These are phyloP conservation scores for Hermaeophaga mercurialis DNA, from an alignment of 2,888 invertebrate species.

Conservation along the genomic window DNA sequence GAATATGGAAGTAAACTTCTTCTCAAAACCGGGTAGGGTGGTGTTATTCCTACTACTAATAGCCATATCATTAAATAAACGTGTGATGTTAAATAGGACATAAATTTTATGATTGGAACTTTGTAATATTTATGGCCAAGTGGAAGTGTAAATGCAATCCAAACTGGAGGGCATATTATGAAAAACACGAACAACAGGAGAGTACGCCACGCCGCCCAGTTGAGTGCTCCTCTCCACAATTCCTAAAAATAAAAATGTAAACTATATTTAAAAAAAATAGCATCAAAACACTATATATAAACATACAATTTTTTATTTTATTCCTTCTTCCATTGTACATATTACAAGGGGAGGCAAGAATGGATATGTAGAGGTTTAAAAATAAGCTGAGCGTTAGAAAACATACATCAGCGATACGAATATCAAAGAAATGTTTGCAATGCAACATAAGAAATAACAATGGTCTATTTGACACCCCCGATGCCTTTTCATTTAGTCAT, in stretches of 20 bases:
- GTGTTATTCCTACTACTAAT: slow-evolving; percentile 86
- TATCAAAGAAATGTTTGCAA: too few species aligned
- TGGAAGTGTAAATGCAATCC: slow-evolving; percentile 94
- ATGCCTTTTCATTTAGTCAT: too few species aligned
- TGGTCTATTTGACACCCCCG: too few species aligned
- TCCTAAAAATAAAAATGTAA: slow-evolving; percentile 67
- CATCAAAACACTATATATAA: too few species aligned
- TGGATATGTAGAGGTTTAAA: too few species aligned
- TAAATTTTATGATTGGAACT: slow-evolving; percentile 99
- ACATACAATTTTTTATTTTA: too few species aligned
- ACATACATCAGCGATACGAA: too few species aligned
- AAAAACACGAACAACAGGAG: slow-evolving; percentile 91
- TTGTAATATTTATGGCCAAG: slow-evolving; percentile 95
- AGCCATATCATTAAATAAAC: slow-evolving; percentile 95
- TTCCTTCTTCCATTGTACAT: too few species aligned
- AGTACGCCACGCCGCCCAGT: slow-evolving; percentile 96
- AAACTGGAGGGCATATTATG: slow-evolving; percentile 93
- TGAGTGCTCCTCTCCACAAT: slow-evolving; percentile 96
- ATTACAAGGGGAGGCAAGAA: too few species aligned
- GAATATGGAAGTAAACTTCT: slow-evolving; percentile 84
- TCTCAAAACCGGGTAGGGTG: slow-evolving; percentile 82
- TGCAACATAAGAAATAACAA: too few species aligned
- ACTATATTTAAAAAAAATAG: too few species aligned
- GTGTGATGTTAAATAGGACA: slow-evolving; percentile 98
- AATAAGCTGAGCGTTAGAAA: too few species aligned